Evolutionary conservation across 2,113 vertebrate genomes (phyloP).

Genomic region (Procavia capensis): DNA sequence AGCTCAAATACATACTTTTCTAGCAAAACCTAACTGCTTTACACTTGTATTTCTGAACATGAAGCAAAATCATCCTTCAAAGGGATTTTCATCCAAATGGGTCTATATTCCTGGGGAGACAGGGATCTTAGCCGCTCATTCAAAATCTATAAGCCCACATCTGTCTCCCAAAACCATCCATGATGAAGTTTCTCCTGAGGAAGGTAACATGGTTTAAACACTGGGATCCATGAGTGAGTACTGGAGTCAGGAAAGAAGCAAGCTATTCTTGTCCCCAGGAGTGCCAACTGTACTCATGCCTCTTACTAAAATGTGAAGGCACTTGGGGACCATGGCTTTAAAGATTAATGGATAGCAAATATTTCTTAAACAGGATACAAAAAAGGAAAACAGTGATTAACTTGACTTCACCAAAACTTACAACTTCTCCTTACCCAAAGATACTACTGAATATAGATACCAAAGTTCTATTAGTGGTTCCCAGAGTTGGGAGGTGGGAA

Average conservation of each 20-base stretch:
- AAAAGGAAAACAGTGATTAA: neutral
- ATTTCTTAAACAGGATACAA: neutral
- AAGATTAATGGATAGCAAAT: neutral
- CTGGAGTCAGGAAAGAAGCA: neutral
- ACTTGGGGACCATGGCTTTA: neutral
- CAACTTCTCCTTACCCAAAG: neutral
- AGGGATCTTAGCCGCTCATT: neutral
- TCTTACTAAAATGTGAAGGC: neutral
- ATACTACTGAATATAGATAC: neutral
- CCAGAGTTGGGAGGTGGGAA: too few relatives aligned
- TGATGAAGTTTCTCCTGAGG: neutral
- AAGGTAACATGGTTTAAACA: neutral
- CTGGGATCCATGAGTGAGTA: neutral
- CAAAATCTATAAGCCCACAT: neutral
- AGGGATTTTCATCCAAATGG: neutral
- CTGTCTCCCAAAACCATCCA: neutral
- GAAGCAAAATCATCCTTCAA: constrained; percentile 37
- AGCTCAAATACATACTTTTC: constrained; percentile 66
- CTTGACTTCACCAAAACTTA: neutral
- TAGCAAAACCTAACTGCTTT: constrained; percentile 56
- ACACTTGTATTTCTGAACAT: constrained; percentile 50
- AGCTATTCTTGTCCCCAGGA: neutral
- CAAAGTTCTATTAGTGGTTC: too few relatives aligned
- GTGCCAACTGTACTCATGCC: neutral
- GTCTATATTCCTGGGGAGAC: neutral